phyloP scores from a whole-genome alignment of 2,888 invertebrate species.

The Euplexia lucipara region DNA sequence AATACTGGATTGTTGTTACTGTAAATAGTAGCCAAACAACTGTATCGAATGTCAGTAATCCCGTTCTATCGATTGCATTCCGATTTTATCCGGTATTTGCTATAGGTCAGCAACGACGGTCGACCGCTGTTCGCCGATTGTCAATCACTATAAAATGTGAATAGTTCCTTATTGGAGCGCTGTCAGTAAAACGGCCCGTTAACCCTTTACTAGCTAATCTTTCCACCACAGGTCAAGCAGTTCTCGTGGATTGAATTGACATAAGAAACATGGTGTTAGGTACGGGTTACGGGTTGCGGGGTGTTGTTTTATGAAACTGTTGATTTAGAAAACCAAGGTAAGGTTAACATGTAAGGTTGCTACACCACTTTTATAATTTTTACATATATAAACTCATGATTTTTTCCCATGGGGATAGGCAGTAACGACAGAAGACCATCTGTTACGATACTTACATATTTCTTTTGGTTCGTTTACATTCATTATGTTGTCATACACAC shows the following conservation, averaged over 20 bases:
- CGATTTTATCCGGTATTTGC: slow-evolving; percentile 53
- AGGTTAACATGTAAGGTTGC: no score
- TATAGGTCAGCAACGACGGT: slow-evolving; percentile 27
- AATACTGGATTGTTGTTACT: slow-evolving; percentile 24
- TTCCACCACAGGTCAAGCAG: background rate
- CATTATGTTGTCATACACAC: no score
- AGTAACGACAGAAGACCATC: no score
- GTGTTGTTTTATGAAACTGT: no score
- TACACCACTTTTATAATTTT: no score
- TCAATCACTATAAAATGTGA: slow-evolving; percentile 54
- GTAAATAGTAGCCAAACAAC: slow-evolving; percentile 47
- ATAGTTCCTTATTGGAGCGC: slow-evolving; percentile 40
- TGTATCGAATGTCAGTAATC: slow-evolving; percentile 36
- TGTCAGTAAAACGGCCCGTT: slow-evolving; percentile 35
- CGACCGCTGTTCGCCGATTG: slow-evolving; percentile 39
- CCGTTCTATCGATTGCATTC: slow-evolving; percentile 53
- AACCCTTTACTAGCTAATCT: slow-evolving; percentile 20
- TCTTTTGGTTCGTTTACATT: no score
- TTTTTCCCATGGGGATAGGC: no score
- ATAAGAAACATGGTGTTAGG: background rate
- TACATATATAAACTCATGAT: no score
- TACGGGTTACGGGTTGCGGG: no score
- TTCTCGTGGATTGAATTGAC: background rate
- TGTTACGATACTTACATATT: no score
- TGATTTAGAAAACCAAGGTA: background rate